These are phyloP conservation scores for Pseudomugil tenellus DNA, from an alignment of 2,797 vertebrate genomes.

Conservation along the genomic window DNA sequence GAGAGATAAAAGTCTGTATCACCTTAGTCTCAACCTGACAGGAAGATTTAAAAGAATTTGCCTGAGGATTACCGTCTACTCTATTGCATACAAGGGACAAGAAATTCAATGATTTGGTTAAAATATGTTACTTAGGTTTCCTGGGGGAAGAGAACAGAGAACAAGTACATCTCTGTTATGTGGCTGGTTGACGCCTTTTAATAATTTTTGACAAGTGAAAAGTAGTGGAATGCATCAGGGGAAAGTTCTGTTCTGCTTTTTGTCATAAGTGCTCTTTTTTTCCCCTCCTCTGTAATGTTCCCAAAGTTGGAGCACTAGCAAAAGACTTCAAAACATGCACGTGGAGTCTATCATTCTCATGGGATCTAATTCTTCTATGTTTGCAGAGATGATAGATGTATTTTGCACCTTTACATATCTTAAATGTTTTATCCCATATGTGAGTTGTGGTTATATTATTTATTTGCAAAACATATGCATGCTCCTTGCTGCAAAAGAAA, in stretches of 20 bases:
- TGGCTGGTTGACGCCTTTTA: constrained; percentile 51
- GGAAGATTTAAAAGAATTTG: constrained; percentile 40
- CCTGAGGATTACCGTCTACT: constrained; percentile 52
- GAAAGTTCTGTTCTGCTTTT: constrained; percentile 56
- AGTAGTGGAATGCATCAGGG: constrained; percentile 48
- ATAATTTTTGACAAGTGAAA: constrained; percentile 71
- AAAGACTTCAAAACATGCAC: constrained; percentile 31
- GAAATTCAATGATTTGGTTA: constrained; percentile 67
- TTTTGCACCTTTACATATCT: too few relatives aligned
- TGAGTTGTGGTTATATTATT: neutral
- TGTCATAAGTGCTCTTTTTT: constrained; percentile 47
- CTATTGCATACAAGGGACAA: constrained; percentile 38
- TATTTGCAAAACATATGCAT: neutral
- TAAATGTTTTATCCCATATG: too few relatives aligned
- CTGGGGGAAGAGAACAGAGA: constrained; percentile 60
- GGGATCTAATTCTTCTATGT: too few relatives aligned
- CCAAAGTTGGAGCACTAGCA: constrained; percentile 29
- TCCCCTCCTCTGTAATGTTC: constrained; percentile 19
- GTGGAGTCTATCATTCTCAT: constrained; percentile 11
- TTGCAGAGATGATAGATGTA: too few relatives aligned
- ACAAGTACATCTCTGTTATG: constrained; percentile 53
- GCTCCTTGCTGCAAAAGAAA: neutral
- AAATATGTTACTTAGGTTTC: constrained; percentile 64
- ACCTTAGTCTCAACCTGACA: constrained; percentile 42
- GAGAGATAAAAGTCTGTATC: constrained; percentile 35